These are phyloP conservation scores for Monopis laevigella DNA, from an alignment of 2,888 invertebrate genomes.

Conservation along the genomic window DNA sequence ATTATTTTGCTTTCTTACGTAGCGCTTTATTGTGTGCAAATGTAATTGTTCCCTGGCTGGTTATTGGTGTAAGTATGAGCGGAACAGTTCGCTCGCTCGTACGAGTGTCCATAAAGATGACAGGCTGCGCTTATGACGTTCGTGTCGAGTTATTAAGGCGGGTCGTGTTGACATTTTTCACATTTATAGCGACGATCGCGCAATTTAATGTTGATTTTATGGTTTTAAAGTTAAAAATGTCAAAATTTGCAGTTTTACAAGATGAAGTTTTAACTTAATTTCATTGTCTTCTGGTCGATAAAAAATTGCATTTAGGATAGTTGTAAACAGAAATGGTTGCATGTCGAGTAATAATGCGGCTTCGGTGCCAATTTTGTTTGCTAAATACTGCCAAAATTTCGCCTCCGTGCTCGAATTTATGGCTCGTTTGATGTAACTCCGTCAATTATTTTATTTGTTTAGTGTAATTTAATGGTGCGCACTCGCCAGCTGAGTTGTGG, in stretches of 20 bases:
- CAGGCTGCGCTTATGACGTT: conserved; percentile 23
- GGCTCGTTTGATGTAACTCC: conserved; percentile 28
- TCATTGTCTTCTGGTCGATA: neutral
- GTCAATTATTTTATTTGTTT: conserved; percentile 18
- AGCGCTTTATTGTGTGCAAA: conserved; percentile 56
- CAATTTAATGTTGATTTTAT: conserved; percentile 17
- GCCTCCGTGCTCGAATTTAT: conserved; percentile 27
- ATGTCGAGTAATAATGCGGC: conserved; percentile 4
- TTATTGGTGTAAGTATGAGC: conserved; percentile 40
- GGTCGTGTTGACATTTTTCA: conserved; percentile 18
- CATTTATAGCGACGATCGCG: conserved; percentile 16
- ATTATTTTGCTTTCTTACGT: conserved; percentile 53
- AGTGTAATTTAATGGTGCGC: conserved; percentile 18
- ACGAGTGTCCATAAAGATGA: conserved; percentile 26
- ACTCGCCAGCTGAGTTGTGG: conserved; percentile 12
- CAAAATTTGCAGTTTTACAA: too few relatives aligned
- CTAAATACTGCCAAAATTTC: conserved; percentile 42
- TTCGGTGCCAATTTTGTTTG: conserved; percentile 12
- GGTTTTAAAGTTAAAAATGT: too few relatives aligned
- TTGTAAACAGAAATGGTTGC: conserved; percentile 2
- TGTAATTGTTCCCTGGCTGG: conserved; percentile 51
- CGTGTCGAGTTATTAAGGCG: conserved; percentile 20
- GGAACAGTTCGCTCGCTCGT: conserved; percentile 26
- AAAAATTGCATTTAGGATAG: neutral
- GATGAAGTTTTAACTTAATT: too few relatives aligned